A percentile compares a stretch with the other conserved stretches of the same genome.
These are phyloP conservation scores for Lindbergichthys nudifrons DNA, from an alignment of 2,797 vertebrate genomes.

Conservation along the genomic window DNA sequence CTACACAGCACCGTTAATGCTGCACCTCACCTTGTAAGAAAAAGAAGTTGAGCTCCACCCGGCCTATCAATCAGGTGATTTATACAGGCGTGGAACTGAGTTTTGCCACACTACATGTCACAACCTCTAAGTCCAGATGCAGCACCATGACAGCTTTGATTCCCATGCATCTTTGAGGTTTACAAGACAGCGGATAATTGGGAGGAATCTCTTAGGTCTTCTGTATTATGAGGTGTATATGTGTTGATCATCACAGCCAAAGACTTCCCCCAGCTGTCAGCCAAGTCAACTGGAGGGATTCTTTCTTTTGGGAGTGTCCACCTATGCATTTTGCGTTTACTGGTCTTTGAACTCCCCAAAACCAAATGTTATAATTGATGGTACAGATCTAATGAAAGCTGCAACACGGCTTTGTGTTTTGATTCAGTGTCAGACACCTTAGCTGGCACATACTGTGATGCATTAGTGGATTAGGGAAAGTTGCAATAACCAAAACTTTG, in stretches of 20 bases:
- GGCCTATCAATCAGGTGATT: conserved; percentile 23
- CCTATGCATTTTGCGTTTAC: conserved; percentile 10
- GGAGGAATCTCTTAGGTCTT: conserved; percentile 8
- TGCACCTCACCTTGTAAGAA: conserved; percentile 22
- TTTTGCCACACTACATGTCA: conserved; percentile 22
- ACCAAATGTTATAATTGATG: conserved; percentile 4
- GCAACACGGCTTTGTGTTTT: conserved; percentile 27
- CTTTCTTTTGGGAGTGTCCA: conserved; percentile 18
- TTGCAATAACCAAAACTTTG: conserved; percentile 17
- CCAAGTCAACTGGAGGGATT: conserved; percentile 1
- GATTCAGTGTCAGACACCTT: conserved; percentile 20
- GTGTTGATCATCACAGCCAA: conserved; percentile 32
- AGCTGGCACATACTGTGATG: conserved; percentile 12
- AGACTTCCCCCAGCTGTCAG: conserved; percentile 22
- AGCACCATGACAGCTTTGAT: conserved; percentile 35
- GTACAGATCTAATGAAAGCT: conserved; percentile 8
- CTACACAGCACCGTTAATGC: conserved; percentile 18
- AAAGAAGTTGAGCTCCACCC: conserved; percentile 2
- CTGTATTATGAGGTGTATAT: conserved; percentile 25
- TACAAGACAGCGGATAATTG: conserved; percentile 40
- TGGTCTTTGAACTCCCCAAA: conserved; percentile 16
- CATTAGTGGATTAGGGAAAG: conserved; percentile 36
- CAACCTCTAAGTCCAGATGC: conserved; percentile 21
- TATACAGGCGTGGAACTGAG: conserved; percentile 14
- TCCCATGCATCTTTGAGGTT: conserved; percentile 51